Conservation (phyloP, 2,888 invertebrate genomes). For the Trissolcus brochymenae region DNA sequence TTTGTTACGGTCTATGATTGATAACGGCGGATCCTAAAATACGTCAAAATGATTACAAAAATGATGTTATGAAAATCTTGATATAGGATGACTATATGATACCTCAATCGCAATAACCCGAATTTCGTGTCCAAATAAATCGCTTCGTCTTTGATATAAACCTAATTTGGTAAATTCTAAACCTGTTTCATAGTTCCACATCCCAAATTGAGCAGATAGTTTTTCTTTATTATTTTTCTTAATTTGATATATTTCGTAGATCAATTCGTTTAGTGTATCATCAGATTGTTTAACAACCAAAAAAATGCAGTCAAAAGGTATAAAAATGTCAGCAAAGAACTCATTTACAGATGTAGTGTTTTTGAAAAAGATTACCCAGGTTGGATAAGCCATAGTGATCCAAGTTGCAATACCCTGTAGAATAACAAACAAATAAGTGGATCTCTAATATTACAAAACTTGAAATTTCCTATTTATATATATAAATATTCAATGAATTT, state of each 20-base stretch:
- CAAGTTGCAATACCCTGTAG: conserved; percentile 68
- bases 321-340: conserved; percentile 66
- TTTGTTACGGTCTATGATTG: conserved; percentile 61
- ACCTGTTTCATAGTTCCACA: conserved; percentile 63
- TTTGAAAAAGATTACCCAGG: conserved; percentile 71
- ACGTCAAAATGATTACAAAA: not conserved
- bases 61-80: not conserved
- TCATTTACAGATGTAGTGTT: conserved; percentile 63
- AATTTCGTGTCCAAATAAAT: conserved; percentile 68
- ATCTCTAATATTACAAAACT: too few species aligned
- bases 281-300: conserved; percentile 60
- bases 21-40: conserved; percentile 71
- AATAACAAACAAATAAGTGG: not conserved
- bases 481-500: too few species aligned
- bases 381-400: conserved; percentile 73
- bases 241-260: conserved; percentile 70
- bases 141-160: conserved; percentile 69
- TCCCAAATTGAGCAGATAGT: conserved; percentile 62
- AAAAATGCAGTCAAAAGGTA: conserved; percentile 71
- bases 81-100: not conserved
- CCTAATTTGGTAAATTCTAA: conserved; percentile 60
- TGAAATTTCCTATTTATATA: too few species aligned
- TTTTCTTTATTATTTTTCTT: conserved; percentile 61
- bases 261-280: conserved; percentile 57
- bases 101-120: conserved; percentile 69